Evolutionary conservation across 1,140 invertebrate species (phyloP), one percentile per base, ranked within the genome.

Genomic region (Bacillus rossius): DNA sequence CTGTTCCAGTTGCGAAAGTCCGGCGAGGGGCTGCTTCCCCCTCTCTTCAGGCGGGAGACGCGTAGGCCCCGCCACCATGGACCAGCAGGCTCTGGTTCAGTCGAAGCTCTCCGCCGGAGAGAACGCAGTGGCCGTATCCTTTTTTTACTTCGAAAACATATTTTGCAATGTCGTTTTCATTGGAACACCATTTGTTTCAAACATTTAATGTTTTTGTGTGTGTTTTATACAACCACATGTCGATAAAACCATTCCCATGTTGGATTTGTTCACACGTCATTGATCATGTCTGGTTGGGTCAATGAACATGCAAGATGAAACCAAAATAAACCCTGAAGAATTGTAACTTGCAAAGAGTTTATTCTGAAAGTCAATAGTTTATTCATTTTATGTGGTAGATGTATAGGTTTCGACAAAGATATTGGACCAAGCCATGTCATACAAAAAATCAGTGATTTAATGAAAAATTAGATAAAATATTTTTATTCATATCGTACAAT

Each of bases 41-140:
- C 29, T 34, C 29, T 7, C 29, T 34, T 34, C 29, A 34, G 29
- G 29, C 4, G 29, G 29, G 29, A 34, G 10, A 34, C 29, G 29
- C 29, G 10, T 10, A 34, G 29, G 10, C 29, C 29, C 29, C 29
- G 25, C 34, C n/a, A 57, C 23, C n/a, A 17, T 51, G 19, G 72
- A 72, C 49, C 66, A 74, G 63, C 62, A 69, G 20, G 64, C 71
- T 20, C 73, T 79, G 59, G 78, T 84, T 55, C 82, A 84, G 65
- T 80, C 81, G 41, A 84, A 85, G 71, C 83, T 85, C 55, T 75
- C 79, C 23, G 75, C 76, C 5, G 83, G 81, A 52, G 84, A 85
- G 67, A 76, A 71, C 61, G 80, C 84, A 19, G 62, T 75, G 54
- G 73, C 73, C 63, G 78, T 79, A 79, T 78, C 76, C 75, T 77